Evolutionary conservation across 1,140 invertebrate genomes (phyloP).

Genomic region (Drosophila simulans): DNA sequence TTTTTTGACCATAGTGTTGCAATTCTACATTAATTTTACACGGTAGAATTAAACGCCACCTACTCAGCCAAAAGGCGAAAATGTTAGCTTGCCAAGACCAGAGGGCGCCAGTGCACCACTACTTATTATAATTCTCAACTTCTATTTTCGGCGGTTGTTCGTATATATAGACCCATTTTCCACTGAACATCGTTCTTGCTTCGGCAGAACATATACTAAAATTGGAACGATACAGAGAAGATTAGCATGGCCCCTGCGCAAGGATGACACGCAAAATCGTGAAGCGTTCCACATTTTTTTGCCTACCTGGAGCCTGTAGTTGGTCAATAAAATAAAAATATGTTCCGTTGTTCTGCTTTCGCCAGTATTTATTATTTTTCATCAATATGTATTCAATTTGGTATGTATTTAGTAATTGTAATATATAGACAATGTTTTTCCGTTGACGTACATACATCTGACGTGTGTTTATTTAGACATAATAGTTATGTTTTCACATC

Average conservation of each 20-base stretch:
- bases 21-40: not conserved
- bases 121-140: not conserved
- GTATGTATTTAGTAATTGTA: conserved; percentile 56
- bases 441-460: conserved; percentile 43
- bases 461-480: conserved; percentile 63
- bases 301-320: not conserved
- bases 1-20: no score
- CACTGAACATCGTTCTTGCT: conserved; percentile 86
- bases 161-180: not conserved
- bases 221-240: conserved; percentile 96
- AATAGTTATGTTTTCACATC: conserved; percentile 63
- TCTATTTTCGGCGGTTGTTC: accelerated
- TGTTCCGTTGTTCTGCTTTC: conserved; percentile 47
- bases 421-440: conserved; percentile 63
- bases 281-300: conserved; percentile 93
- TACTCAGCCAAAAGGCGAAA: not conserved
- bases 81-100: not conserved
- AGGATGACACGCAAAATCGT: conserved; percentile 96
- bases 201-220: conserved; percentile 92
- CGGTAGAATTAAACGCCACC: not conserved
- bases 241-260: conserved; percentile 97
- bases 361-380: conserved; percentile 65
- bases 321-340: not conserved
- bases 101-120: not conserved
- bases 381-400: conserved; percentile 53